Evolutionary conservation across 1,140 invertebrate species (phyloP).

Genomic region (Watersipora subatra): DNA sequence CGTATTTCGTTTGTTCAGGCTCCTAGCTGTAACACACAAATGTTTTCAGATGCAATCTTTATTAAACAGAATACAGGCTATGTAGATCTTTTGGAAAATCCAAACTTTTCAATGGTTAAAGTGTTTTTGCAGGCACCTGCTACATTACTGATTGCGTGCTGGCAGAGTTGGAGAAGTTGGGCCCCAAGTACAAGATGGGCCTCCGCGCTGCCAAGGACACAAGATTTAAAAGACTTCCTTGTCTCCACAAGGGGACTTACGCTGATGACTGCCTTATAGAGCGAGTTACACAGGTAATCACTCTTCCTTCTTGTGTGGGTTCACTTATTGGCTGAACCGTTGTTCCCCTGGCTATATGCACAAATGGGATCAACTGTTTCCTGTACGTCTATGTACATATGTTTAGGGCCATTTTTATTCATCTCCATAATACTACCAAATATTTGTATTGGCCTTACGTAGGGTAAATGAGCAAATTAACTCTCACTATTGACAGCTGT

Average conservation of each 20-base stretch:
- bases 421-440: too few relatives aligned
- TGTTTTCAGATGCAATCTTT: too few relatives aligned
- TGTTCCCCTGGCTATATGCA: neutral
- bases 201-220: conserved; percentile 90
- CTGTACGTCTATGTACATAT: neutral
- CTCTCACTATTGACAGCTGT: too few relatives aligned
- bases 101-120: too few relatives aligned
- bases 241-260: conserved; percentile 95
- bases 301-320: neutral
- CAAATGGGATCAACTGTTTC: neutral
- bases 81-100: too few relatives aligned
- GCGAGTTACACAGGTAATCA: conserved; percentile 66
- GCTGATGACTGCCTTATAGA: conserved; percentile 97
- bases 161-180: conserved; percentile 95
- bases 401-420: neutral
- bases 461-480: too few relatives aligned
- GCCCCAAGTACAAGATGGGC: conserved; percentile 85
- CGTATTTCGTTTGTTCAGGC: too few relatives aligned
- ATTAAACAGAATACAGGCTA: too few relatives aligned
- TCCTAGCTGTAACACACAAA: too few relatives aligned
- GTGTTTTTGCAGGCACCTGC: conserved; percentile 62
- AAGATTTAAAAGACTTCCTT: conserved; percentile 78
- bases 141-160: conserved; percentile 97
- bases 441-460: too few relatives aligned
- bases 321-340: neutral